phyloP scores from a whole-genome alignment of 2,888 invertebrate species.

The Clitarchus hookeri region DNA sequence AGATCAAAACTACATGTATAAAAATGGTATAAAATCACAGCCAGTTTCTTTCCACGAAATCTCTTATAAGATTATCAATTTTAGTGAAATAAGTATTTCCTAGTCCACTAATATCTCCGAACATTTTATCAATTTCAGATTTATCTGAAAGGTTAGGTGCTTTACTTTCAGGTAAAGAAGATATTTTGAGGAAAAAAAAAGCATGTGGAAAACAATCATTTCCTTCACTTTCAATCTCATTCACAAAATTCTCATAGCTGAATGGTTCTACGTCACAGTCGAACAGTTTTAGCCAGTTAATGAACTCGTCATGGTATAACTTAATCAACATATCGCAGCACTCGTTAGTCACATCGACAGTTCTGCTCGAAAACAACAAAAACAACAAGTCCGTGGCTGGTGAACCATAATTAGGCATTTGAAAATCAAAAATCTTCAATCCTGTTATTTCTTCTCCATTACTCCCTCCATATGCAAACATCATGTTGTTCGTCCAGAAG shows the following conservation, averaged over 20 bases:
- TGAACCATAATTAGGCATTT: constrained; percentile 60
- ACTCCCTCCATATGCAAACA: constrained; percentile 56
- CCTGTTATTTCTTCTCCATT: constrained; percentile 50
- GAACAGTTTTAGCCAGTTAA: constrained; percentile 54
- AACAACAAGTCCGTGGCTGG: constrained; percentile 61
- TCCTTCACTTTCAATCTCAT: constrained; percentile 55
- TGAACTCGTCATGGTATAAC: constrained; percentile 59
- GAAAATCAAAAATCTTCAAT: constrained; percentile 65
- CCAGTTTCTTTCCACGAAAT: constrained; percentile 32
- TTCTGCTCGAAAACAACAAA: constrained; percentile 60
- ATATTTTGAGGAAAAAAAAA: constrained; percentile 58
- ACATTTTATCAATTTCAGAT: background rate
- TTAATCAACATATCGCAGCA: constrained; percentile 58
- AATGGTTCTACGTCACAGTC: constrained; percentile 52
- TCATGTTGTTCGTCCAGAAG: constrained; percentile 66
- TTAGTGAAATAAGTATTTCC: constrained; percentile 21
- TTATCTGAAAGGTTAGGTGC: constrained; percentile 25
- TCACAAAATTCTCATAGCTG: constrained; percentile 54
- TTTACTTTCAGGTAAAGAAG: constrained; percentile 47
- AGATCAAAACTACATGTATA: too few species aligned
- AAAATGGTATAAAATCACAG: background rate
- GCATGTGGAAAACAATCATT: constrained; percentile 57
- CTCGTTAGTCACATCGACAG: constrained; percentile 53
- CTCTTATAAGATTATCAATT: constrained; percentile 23
- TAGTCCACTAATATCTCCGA: background rate